Conservation (phyloP, 2,113 vertebrate genomes). For the Alexandromys fortis region DNA sequence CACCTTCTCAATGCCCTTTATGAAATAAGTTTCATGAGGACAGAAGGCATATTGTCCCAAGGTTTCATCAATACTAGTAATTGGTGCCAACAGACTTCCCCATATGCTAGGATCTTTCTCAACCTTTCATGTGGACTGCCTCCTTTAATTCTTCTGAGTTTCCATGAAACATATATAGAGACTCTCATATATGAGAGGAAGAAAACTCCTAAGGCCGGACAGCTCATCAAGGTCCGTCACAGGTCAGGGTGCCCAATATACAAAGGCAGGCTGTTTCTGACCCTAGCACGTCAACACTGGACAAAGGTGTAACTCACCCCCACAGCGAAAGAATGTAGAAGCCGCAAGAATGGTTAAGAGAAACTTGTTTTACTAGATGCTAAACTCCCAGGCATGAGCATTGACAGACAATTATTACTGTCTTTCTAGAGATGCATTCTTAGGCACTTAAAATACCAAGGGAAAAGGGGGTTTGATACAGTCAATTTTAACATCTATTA, state of each 20-base stretch:
- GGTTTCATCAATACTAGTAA: background rate
- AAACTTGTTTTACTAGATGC: background rate
- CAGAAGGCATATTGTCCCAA: constrained; percentile 24
- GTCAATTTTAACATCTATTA: constrained; percentile 1
- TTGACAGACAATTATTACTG: background rate
- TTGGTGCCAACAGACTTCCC: background rate
- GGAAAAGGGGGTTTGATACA: background rate
- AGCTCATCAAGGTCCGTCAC: background rate
- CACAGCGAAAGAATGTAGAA: too few relatives aligned
- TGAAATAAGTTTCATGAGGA: background rate
- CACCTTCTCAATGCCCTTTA: background rate
- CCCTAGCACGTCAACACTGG: accelerated
- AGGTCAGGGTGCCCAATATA: background rate
- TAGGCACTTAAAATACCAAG: background rate
- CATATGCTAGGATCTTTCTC: background rate
- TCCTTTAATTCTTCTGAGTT: constrained; percentile 11
- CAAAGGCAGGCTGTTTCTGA: background rate
- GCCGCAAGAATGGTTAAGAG: background rate
- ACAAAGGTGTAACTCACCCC: background rate
- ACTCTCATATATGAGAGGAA: background rate
- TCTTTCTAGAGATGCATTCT: background rate
- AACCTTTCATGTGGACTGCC: background rate
- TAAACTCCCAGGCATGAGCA: background rate
- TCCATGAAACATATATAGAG: background rate
- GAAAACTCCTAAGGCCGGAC: background rate